Base-by-base conservation (phyloP, 2,888 invertebrate genomes). In the Tribolium freemani region DNA sequence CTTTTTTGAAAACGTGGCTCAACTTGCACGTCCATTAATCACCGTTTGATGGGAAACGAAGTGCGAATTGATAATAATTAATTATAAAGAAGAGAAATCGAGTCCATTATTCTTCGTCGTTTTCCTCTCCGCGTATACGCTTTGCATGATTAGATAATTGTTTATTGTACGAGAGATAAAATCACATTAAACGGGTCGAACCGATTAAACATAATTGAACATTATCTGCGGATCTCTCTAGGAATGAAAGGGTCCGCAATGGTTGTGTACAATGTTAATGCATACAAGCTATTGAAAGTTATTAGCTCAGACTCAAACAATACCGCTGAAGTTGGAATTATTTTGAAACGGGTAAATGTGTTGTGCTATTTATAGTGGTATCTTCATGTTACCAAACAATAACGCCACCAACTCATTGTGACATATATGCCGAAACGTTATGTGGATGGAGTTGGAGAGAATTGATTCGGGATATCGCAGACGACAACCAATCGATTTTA, bases 261-360 rank as follows among this genome's bases (percentile, higher is more conserved):
- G 57, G 48, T 10, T 26, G 26, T 48, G 51, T 53, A 48, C 64
- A 68, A 31, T 56, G 68, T 57, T 57, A 68, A 57, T 68, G 50
- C 57, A 57, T 50, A 68, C 8, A 68, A 46, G 50, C 48, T 57
- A 57, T 68, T 57, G 50, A 68, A 57, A 68, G 44, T 68, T 68
- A 68, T 68, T 68, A 68, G 57, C 68, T 57, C 57, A 30, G 58
- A 50, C 58, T 57, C 11, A 50, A 58, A 68, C 68, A 68, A 68
- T 68, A 38, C 68, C 10, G 11, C 54, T 53, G 51, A 63, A 67
- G 56, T 67, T 67, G 68, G 68, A 57, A 58, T 68, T 68, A 68
- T 68, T 68, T 68, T 54, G 68, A 68, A 68, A 66, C 44, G 56
- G 66, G 44, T 46, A 46, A 68, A 68, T 57, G 68, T 68, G 57